Conservation (phyloP, 92 coral and sea anemone species). For the Ricordea florida region DNA sequence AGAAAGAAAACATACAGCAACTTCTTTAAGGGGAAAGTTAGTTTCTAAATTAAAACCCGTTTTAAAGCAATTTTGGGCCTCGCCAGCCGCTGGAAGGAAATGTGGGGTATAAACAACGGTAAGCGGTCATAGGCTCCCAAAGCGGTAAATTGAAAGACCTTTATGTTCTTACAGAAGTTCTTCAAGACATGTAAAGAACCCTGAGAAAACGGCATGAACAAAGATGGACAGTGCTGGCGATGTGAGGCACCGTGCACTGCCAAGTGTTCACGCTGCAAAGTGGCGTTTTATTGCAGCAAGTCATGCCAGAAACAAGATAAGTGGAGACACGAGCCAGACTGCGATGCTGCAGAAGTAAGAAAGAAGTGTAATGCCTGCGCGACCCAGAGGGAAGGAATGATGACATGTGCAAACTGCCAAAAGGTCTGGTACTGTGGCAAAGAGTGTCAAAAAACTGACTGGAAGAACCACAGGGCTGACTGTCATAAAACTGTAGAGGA, state of each 20-base stretch:
- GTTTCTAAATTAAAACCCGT: too few species aligned
- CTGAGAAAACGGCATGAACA: slow-evolving; percentile 23
- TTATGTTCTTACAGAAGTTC: neutral
- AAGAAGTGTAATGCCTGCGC: slow-evolving; percentile 47
- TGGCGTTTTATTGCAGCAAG: slow-evolving; percentile 67
- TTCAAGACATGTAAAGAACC: neutral
- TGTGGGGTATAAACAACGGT: too few species aligned
- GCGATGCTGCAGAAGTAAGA: slow-evolving; percentile 34
- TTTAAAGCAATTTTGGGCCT: too few species aligned
- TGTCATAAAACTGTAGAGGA: slow-evolving; percentile 38
- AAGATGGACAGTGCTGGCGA: slow-evolving; percentile 54
- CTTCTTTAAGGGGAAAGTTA: too few species aligned
- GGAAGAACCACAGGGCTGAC: slow-evolving; percentile 44
- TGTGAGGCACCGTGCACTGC: slow-evolving; percentile 33
- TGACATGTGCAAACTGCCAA: slow-evolving; percentile 56
- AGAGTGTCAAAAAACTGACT: slow-evolving; percentile 56
- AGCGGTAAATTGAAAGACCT: too few species aligned
- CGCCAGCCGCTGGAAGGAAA: too few species aligned
- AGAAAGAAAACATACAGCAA: too few species aligned
- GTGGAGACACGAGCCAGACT: slow-evolving; percentile 63
- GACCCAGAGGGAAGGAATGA: slow-evolving; percentile 1
- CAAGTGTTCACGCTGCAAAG: slow-evolving; percentile 40
- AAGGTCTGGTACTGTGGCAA: slow-evolving; percentile 61
- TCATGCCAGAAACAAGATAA: slow-evolving; percentile 59
- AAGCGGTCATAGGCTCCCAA: too few species aligned